Evolutionary conservation across 2,888 invertebrate genomes (phyloP).

Genomic region (Papilio gigon): DNA sequence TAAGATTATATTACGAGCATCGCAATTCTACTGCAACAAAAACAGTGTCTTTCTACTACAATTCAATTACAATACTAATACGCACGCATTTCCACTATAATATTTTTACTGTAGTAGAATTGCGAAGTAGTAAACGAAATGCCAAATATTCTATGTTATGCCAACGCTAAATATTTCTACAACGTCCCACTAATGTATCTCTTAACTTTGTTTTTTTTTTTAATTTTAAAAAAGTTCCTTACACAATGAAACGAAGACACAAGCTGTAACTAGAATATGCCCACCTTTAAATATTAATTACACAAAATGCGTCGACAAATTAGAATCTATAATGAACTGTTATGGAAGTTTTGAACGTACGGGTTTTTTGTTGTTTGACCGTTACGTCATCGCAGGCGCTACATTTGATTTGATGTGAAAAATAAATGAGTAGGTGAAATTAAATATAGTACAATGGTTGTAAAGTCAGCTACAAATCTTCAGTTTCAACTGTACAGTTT

Average conservation of each 20-base stretch:
- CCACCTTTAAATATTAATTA: slow-evolving; percentile 24
- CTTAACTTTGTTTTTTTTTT: neutral
- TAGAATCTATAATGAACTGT: neutral
- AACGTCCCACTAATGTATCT: too few species aligned
- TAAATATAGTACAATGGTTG: neutral
- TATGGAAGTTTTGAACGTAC: neutral
- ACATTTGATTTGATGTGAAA: neutral
- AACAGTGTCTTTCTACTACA: too few species aligned
- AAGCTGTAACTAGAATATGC: slow-evolving; percentile 6
- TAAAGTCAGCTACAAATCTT: too few species aligned
- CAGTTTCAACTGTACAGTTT: too few species aligned
- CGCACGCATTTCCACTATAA: too few species aligned
- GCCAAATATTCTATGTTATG: too few species aligned
- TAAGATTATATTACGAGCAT: neutral
- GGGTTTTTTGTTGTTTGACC: neutral
- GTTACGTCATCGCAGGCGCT: neutral
- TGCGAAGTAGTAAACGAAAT: too few species aligned
- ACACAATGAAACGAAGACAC: slow-evolving; percentile 2
- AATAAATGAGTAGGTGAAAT: neutral
- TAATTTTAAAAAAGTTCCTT: neutral
- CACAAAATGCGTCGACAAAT: slow-evolving; percentile 13
- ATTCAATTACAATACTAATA: too few species aligned
- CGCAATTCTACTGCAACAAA: too few species aligned
- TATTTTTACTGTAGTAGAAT: too few species aligned
- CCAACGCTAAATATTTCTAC: too few species aligned